Evolutionary conservation across 2,888 invertebrate genomes (phyloP).

Genomic region (Leucania comma): DNA sequence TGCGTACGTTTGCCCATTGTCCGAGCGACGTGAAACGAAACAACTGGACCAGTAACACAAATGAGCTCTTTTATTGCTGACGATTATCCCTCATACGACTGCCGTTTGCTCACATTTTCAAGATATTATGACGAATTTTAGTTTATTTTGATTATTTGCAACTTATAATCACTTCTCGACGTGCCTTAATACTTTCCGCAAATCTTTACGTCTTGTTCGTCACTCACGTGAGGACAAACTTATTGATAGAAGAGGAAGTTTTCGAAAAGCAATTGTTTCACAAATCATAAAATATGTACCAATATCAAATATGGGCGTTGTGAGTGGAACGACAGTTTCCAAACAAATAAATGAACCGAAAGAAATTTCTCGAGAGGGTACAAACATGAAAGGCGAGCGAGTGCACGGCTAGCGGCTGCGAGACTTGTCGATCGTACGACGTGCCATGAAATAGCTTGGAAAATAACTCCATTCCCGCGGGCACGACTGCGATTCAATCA

Average conservation of each 20-base stretch:
- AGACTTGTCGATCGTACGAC: constrained; percentile 76
- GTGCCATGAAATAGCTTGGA: constrained; percentile 88
- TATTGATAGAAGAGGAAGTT: constrained; percentile 51
- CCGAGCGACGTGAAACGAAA: constrained; percentile 84
- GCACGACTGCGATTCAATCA: constrained; percentile 89
- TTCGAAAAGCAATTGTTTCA: constrained; percentile 66
- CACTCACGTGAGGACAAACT: constrained; percentile 39
- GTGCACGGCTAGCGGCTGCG: constrained; percentile 70
- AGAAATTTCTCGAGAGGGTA: constrained; percentile 86
- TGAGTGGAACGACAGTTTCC: constrained; percentile 80
- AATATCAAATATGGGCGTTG: constrained; percentile 75
- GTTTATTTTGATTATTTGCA: constrained; percentile 16
- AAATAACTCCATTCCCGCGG: constrained; percentile 88
- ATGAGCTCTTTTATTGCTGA: constrained; percentile 80
- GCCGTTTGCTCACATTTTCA: constrained; percentile 66
- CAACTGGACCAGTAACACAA: constrained; percentile 80
- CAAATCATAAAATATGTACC: constrained; percentile 74
- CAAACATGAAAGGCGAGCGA: constrained; percentile 79
- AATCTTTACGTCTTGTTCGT: constrained; percentile 19
- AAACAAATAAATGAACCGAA: constrained; percentile 88
- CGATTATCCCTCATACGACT: constrained; percentile 74
- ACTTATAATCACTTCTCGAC: constrained; percentile 1
- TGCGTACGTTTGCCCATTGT: constrained; percentile 84
- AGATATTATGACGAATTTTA: constrained; percentile 40
- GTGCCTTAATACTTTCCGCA: constrained; percentile 11